Evolutionary conservation across 37 sponge, comb jelly and placozoan species (phyloP).

Genomic region (Trichoplax adhaerens): DNA sequence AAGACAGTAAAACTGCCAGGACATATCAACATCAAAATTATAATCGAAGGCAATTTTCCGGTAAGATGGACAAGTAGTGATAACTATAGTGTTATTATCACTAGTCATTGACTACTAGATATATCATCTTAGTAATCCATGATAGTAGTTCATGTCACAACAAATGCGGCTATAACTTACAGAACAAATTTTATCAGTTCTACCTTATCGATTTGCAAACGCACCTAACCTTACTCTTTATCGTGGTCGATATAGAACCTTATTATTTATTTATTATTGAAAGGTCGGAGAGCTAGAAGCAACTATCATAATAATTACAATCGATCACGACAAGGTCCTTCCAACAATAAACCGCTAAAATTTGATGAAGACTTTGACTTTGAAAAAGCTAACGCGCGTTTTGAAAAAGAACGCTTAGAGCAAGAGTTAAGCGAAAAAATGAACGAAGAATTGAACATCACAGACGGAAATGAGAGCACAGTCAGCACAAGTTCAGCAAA

Average conservation of each 20-base stretch:
- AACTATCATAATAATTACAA: background rate
- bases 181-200: too few relatives aligned
- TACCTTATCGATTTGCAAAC: too few relatives aligned
- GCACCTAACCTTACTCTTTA: too few relatives aligned
- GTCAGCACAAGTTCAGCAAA: constrained; percentile 1
- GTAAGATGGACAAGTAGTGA: too few relatives aligned
- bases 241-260: background rate
- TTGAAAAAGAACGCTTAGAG: constrained; percentile 68
- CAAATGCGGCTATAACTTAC: too few relatives aligned
- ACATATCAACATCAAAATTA: too few relatives aligned
- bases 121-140: too few relatives aligned
- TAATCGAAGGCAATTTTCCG: too few relatives aligned
- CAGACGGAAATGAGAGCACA: too few relatives aligned
- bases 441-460: background rate
- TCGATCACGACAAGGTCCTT: constrained; percentile 1
- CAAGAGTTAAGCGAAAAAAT: constrained; percentile 69
- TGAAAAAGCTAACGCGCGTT: constrained; percentile 78
- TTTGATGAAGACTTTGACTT: constrained; percentile 94
- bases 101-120: too few relatives aligned
- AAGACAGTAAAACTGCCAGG: background rate
- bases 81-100: too few relatives aligned
- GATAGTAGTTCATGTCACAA: too few relatives aligned
- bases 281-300: background rate
- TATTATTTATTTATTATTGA: background rate
- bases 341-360: constrained; percentile 6